phyloP scores from a whole-genome alignment of 1,140 invertebrate genomes.

The Dufourea novaeangliae region DNA sequence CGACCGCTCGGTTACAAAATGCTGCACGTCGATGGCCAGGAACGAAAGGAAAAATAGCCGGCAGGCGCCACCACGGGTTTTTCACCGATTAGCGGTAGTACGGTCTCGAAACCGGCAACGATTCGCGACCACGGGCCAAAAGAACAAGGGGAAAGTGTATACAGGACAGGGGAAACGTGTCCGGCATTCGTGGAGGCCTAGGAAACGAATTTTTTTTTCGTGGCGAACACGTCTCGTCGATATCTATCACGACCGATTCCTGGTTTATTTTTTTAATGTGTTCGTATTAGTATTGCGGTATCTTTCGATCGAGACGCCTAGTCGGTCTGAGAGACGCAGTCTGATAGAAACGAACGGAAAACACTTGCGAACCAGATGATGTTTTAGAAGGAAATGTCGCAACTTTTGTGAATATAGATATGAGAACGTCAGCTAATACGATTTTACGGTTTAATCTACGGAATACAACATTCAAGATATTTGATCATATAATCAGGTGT shows the following conservation, averaged over 20 bases:
- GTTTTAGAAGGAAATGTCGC: background rate
- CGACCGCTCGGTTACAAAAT: conserved; percentile 54
- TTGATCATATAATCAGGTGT: background rate
- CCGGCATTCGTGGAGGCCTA: conserved; percentile 50
- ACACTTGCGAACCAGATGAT: background rate
- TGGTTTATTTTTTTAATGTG: background rate
- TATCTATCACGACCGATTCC: conserved; percentile 9
- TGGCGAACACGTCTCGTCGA: conserved; percentile 1
- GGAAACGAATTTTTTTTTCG: conserved; percentile 55
- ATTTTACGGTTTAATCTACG: background rate
- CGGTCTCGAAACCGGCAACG: conserved; percentile 9
- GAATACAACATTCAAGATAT: background rate
- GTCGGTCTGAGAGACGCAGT: background rate
- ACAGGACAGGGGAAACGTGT: conserved; percentile 61
- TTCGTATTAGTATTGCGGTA: background rate
- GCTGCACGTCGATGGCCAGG: conserved; percentile 32
- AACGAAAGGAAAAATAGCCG: conserved; percentile 55
- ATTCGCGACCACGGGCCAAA: conserved; percentile 58
- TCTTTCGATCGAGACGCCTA: background rate
- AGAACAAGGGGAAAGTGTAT: conserved; percentile 64
- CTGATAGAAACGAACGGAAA: background rate
- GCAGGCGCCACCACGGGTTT: conserved; percentile 40
- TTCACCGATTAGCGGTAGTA: conserved; percentile 51
- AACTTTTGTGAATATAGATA: background rate
- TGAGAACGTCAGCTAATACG: background rate